Percentiles rank a stretch among this genome's conserved stretches.
Evolutionary conservation across 2,797 vertebrate genomes (phyloP).

Genomic region (Sebastes nivosus): DNA sequence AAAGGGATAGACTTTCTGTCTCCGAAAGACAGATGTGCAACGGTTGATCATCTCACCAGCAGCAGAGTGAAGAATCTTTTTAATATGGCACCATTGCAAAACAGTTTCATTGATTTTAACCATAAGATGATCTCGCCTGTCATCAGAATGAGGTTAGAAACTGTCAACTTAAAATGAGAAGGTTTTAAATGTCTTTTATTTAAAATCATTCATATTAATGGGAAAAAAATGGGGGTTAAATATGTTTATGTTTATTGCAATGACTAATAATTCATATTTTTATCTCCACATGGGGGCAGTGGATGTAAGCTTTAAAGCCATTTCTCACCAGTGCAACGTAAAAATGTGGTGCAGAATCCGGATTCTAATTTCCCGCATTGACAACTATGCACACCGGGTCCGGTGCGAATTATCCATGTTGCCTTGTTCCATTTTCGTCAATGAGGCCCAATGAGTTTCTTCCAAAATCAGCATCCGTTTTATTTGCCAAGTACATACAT

Average conservation of each 20-base stretch:
- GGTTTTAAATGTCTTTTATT: background rate
- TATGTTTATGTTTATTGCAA: background rate
- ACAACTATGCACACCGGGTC: too few species aligned
- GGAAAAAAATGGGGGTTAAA: background rate
- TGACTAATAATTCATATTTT: background rate
- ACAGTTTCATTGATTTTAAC: conserved; percentile 36
- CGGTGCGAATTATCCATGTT: too few species aligned
- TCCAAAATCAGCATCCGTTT: too few species aligned
- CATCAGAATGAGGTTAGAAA: background rate
- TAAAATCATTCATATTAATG: background rate
- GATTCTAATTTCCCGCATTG: accelerated
- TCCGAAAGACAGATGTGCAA: conserved; percentile 30
- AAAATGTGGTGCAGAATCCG: too few species aligned
- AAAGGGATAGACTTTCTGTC: conserved; percentile 4
- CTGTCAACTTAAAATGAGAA: background rate
- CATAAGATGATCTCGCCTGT: background rate
- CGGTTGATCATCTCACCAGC: conserved; percentile 9
- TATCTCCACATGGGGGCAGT: too few species aligned
- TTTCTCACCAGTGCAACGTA: background rate
- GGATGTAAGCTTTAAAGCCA: background rate
- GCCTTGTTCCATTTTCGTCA: too few species aligned
- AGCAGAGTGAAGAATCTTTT: conserved; percentile 2
- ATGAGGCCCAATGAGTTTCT: too few species aligned
- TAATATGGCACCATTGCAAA: conserved; percentile 9
- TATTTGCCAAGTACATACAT: too few species aligned